These are phyloP conservation scores for Drosophila serrata DNA, from an alignment of 1,140 invertebrate genomes.

Conservation along the genomic window DNA sequence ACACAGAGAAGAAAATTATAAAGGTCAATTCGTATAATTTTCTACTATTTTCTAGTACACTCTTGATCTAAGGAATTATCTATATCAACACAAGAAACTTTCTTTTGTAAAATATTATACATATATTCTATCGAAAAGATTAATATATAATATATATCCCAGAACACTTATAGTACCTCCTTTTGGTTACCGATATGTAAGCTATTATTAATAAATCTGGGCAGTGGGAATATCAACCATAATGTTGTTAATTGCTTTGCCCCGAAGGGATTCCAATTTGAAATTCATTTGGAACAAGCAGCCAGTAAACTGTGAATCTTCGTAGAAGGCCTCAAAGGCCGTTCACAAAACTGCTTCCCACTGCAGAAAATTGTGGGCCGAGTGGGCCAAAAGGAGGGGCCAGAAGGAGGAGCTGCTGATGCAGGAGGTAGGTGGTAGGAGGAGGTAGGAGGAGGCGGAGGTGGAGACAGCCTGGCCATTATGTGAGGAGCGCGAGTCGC, in stretches of 20 bases:
- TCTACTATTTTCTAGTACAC: too few species aligned
- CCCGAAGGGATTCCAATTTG: slow-evolving; percentile 35
- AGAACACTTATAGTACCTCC: not conserved
- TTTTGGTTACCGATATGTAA: not conserved
- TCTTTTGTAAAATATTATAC: not conserved
- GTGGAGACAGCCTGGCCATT: slow-evolving; percentile 42
- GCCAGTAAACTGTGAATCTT: slow-evolving; percentile 46
- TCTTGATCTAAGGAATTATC: too few species aligned
- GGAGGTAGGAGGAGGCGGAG: slow-evolving; percentile 12
- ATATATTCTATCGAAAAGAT: not conserved
- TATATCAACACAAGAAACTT: not conserved
- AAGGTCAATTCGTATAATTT: not conserved
- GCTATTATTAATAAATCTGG: slow-evolving; percentile 20
- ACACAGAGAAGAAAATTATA: not conserved
- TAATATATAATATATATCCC: too few species aligned
- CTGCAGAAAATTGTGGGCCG: slow-evolving; percentile 23
- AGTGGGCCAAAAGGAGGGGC: slow-evolving; percentile 5
- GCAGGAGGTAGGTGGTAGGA: slow-evolving; percentile 4
- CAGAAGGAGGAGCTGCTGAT: slow-evolving; percentile 4
- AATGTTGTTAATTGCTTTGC: slow-evolving; percentile 40
- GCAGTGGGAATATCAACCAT: slow-evolving; percentile 36
- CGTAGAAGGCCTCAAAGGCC: slow-evolving; percentile 32
- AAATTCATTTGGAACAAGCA: slow-evolving; percentile 33
- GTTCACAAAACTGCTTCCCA: slow-evolving; percentile 32
- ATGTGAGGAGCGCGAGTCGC: slow-evolving; percentile 22